phyloP scores from a whole-genome alignment of 2,888 invertebrate genomes.

The Amorpha juglandis region DNA sequence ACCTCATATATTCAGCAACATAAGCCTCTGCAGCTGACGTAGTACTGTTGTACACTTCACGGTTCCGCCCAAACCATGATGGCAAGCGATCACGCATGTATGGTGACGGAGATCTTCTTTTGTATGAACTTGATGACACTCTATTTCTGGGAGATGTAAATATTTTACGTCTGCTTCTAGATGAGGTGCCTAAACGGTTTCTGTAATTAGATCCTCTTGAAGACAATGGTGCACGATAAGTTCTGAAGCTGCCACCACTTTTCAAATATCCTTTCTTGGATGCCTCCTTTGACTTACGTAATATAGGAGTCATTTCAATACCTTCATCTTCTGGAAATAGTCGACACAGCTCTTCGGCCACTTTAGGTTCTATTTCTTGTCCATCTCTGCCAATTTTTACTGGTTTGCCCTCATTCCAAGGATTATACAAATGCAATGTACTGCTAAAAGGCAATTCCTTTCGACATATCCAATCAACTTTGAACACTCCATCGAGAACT shows the following conservation, averaged over 20 bases:
- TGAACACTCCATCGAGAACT: slow-evolving; percentile 97
- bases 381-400: slow-evolving; percentile 99
- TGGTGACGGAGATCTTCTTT: slow-evolving; percentile 85
- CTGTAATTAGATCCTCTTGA: slow-evolving; percentile 76
- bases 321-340: slow-evolving; percentile 96
- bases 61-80: slow-evolving; percentile 85
- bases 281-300: slow-evolving; percentile 93
- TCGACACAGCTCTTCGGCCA: slow-evolving; percentile 96
- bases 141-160: slow-evolving; percentile 87
- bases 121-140: slow-evolving; percentile 79
- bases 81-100: slow-evolving; percentile 85
- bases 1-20: slow-evolving; percentile 94
- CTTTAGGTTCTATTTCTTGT: slow-evolving; percentile 98
- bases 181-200: slow-evolving; percentile 78
- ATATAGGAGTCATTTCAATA: slow-evolving; percentile 94
- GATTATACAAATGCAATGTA: slow-evolving; percentile 96
- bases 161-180: slow-evolving; percentile 85
- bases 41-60: slow-evolving; percentile 70
- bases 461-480: slow-evolving; percentile 98
- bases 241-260: slow-evolving; percentile 79
- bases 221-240: slow-evolving; percentile 76
- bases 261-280: slow-evolving; percentile 86
- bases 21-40: slow-evolving; percentile 91
- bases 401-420: slow-evolving; percentile 99
- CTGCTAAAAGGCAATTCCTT: slow-evolving; percentile 96